These are phyloP conservation scores for Hemaris fuciformis DNA, from an alignment of 2,888 invertebrate genomes.

Conservation along the genomic window DNA sequence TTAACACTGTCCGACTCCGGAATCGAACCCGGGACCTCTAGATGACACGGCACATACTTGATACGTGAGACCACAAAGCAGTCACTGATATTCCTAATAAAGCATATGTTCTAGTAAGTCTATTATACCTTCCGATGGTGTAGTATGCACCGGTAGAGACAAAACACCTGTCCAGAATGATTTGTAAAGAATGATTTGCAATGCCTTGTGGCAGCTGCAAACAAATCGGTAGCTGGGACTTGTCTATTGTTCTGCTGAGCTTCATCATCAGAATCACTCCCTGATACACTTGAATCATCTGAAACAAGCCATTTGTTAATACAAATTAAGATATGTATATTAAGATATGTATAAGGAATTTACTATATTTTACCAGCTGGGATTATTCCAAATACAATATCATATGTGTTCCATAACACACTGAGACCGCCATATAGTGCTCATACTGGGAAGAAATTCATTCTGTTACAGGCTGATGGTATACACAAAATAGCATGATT, in stretches of 20 bases:
- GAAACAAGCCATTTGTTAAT: conserved; percentile 22
- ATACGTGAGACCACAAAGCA: no score
- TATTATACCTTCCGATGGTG: conserved; percentile 85
- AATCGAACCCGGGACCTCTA: no score
- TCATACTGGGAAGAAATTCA: no score
- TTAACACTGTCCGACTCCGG: no score
- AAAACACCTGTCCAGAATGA: conserved; percentile 84
- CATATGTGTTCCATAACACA: no score
- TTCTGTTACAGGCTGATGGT: no score
- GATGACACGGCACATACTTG: no score
- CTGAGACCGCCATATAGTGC: no score
- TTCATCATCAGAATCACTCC: conserved; percentile 72
- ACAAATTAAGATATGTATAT: not conserved
- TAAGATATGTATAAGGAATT: not conserved
- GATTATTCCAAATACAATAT: no score
- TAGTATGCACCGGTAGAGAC: conserved; percentile 87
- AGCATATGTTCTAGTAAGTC: no score
- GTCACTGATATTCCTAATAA: no score
- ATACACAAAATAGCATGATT: no score
- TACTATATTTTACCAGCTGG: not conserved
- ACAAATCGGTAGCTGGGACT: conserved; percentile 64
- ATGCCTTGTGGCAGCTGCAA: conserved; percentile 81
- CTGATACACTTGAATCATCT: conserved; percentile 73
- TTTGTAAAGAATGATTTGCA: conserved; percentile 89
- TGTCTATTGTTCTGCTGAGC: conserved; percentile 30